Base-by-base conservation (phyloP, 2,113 vertebrate species). In the Melanocharis versteri region DNA sequence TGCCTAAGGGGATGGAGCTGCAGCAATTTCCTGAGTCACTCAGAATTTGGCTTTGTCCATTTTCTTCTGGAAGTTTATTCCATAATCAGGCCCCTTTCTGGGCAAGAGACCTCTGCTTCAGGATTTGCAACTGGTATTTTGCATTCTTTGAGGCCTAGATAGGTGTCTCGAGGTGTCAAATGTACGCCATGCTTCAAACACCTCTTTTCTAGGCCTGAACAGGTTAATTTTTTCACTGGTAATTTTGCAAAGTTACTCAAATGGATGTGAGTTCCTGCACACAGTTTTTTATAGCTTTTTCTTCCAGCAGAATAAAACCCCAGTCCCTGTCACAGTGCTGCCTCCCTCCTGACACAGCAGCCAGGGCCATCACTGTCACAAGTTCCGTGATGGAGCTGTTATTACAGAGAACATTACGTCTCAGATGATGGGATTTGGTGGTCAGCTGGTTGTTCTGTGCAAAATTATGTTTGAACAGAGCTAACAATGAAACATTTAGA, bases 401-500 rank as follows among this genome's bases (percentile, higher is more conserved):
- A 88, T 93, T 84, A 81, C 69, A 84, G 73, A 5, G 26, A 96
- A 86, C 48, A 79, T 89, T 75, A n/a, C 66, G 58, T 75, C 66
- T 89, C 77, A 85, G 62, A 87, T 54, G 87, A 94, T 87, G 51
- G 85, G 37, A 71, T 83, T 92, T 62, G 73, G 35, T 87, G 87
- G 91, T 92, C 95, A 95, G 83, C 89, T 85, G 45, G 27, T 53
- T 83, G 58, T 1, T 4, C 37, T 51, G 70, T 7, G 6, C 72
- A 58, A 95, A 96, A 94, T 90, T 94, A 84, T 71, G 37, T 94
- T 92, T 87, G 87, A 90, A 22, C 78, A 92, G 72, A 90, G 65
- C 83, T 73, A 95, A 91, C 75, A 90, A 66, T 69, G 91, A 89
- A 92, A 90, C 57, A 58, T 86, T 94, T 70, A 93, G 87, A 91